Evolutionary conservation across 2,113 vertebrate genomes (phyloP).

Genomic region (Cyprinodon tularosa): DNA sequence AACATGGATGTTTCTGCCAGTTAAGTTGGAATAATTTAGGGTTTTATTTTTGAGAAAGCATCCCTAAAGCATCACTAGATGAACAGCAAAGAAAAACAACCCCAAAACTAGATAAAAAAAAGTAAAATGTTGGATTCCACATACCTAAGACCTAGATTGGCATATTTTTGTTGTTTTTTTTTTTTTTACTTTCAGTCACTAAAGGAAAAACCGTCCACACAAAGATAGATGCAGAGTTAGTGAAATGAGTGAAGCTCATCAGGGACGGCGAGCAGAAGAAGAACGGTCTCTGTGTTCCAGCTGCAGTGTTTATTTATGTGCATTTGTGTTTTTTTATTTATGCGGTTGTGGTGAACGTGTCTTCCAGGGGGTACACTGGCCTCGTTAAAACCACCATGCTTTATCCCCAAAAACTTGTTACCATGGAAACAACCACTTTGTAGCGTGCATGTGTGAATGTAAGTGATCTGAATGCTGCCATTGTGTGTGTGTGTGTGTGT

Average conservation of each 20-base stretch:
- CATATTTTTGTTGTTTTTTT: background rate
- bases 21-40: background rate
- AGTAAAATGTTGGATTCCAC: background rate
- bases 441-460: background rate
- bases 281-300: constrained; percentile 10
- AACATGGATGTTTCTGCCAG: background rate
- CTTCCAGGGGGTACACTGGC: constrained; percentile 30
- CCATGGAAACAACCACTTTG: constrained; percentile 48
- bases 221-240: constrained; percentile 2
- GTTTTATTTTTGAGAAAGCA: background rate
- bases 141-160: background rate
- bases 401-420: constrained; percentile 45
- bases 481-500: constrained; percentile 5
- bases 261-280: background rate
- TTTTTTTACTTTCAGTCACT: background rate
- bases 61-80: background rate
- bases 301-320: constrained; percentile 20
- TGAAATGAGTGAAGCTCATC: constrained; percentile 3
- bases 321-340: constrained; percentile 33
- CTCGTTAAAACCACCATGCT: constrained; percentile 38
- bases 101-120: background rate
- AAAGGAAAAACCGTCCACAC: background rate
- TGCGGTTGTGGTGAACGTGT: constrained; percentile 22
- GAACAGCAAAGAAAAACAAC: background rate
- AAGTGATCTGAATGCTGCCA: constrained; percentile 3